A percentile compares a stretch with the other conserved stretches of the same genome.
Evolutionary conservation across 2,113 vertebrate genomes (phyloP).

Genomic region (Labeo rohita): DNA sequence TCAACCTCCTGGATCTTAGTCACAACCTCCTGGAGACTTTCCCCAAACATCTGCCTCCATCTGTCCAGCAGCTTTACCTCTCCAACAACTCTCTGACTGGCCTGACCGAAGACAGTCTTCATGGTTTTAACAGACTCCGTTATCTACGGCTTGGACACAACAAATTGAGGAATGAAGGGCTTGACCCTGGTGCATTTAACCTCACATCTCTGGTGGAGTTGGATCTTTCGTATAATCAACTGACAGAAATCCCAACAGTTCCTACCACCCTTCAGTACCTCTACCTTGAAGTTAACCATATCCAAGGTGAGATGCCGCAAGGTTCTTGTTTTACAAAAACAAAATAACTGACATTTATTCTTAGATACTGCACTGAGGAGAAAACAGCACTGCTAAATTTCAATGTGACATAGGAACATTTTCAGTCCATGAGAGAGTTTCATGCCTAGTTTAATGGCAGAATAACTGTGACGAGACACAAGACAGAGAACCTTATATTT

Average conservation of each 20-base stretch:
- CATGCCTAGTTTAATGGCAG: background rate
- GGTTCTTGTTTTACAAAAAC: background rate
- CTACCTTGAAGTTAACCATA: constrained; percentile 78
- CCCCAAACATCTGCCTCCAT: constrained; percentile 70
- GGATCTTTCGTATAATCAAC: constrained; percentile 79
- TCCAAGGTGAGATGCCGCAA: constrained; percentile 68
- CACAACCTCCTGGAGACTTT: constrained; percentile 70
- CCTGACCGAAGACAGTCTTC: constrained; percentile 66
- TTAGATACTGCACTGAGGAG: background rate
- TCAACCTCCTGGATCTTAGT: constrained; percentile 75
- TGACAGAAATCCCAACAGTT: constrained; percentile 69
- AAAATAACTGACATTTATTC: background rate
- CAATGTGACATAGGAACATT: background rate
- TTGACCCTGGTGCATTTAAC: constrained; percentile 68
- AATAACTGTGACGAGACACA: background rate
- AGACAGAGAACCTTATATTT: background rate
- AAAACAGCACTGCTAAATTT: background rate
- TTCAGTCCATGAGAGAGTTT: background rate
- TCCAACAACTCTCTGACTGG: constrained; percentile 70
- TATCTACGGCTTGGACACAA: constrained; percentile 74
- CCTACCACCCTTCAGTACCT: constrained; percentile 75
- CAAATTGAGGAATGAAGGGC: constrained; percentile 56
- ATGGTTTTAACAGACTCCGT: constrained; percentile 62
- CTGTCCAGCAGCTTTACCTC: constrained; percentile 77
- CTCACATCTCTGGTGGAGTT: constrained; percentile 75